phyloP scores from a whole-genome alignment of 2,113 vertebrate species.

The Coregonus clupeaformis region DNA sequence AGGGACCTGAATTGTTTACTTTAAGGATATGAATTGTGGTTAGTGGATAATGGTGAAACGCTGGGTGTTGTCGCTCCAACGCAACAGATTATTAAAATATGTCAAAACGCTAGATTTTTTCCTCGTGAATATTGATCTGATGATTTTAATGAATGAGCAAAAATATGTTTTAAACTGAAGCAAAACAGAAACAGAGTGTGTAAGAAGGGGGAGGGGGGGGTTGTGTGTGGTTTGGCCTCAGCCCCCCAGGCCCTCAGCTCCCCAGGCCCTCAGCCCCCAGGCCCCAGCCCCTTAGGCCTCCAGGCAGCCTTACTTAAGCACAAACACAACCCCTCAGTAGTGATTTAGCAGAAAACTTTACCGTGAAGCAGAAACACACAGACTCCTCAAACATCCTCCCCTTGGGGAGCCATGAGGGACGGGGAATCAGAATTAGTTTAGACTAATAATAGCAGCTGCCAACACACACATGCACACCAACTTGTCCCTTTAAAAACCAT shows the following conservation, averaged over 20 bases:
- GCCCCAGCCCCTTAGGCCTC: not conserved
- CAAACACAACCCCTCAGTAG: slow-evolving; percentile 24
- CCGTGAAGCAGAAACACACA: slow-evolving; percentile 64
- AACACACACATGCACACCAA: slow-evolving; percentile 15
- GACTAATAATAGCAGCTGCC: not conserved
- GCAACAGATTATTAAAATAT: slow-evolving; percentile 50
- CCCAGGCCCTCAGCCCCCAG: not conserved
- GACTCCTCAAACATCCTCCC: slow-evolving; percentile 70
- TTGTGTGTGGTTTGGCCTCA: not conserved
- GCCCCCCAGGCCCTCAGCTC: not conserved
- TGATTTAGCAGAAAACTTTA: slow-evolving; percentile 62
- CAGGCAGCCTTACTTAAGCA: not conserved
- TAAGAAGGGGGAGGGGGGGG: no score
- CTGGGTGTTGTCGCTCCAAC: slow-evolving; percentile 58
- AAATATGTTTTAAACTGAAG: slow-evolving; percentile 58
- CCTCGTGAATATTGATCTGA: slow-evolving; percentile 55
- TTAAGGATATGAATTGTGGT: slow-evolving; percentile 67
- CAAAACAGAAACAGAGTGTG: slow-evolving; percentile 25
- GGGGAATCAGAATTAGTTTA: not conserved
- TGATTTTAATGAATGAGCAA: slow-evolving; percentile 52
- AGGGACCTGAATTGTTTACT: slow-evolving; percentile 67
- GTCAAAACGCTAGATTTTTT: slow-evolving; percentile 36
- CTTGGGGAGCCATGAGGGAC: slow-evolving; percentile 66
- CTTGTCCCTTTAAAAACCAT: slow-evolving; percentile 30
- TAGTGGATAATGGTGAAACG: slow-evolving; percentile 50